Evolutionary conservation across 2,113 vertebrate species (phyloP), one percentile per base, ranked within the genome.

Genomic region (Peucedramus taeniatus): DNA sequence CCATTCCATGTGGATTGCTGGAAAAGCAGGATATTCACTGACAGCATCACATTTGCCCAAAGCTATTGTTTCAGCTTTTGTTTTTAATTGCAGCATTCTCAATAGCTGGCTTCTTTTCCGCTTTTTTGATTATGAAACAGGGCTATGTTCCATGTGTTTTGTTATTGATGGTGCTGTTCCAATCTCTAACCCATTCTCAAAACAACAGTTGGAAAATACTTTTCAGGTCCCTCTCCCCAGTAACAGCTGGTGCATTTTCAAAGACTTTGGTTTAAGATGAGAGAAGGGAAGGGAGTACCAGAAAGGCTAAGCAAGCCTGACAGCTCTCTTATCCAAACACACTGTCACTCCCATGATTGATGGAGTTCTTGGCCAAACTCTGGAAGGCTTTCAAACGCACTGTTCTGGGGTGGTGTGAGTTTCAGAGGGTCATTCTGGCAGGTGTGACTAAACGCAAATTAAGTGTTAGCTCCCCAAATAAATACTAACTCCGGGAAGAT

Each of bases 41-140:
- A 88, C 82, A 92, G 14, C 44, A 82, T 66, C 40, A 37, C 31
- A 35, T 79, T 91, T 69, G 57, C 70, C 90, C 90, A 95, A 68
- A 97, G 61, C 93, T 90, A 87, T 93, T 93, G 92, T 93, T 97
- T 79, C 74, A 82, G 90, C 74, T 90, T 95, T 96, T 94, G 57
- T 54, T 91, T 96, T 93, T 85, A 87, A 79, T 94, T 79, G 70
- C 56, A 76, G 7, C 1, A 1, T 78, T 91, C 69, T 96, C 90
- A 94, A 93, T 94, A 91, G 83, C 84, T 82, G 64, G 77, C 56
- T 33, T 71, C 54, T 92, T 81, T 72, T 30, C 63, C 20, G 74
- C 68, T 83, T 72, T 90, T 92, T 82, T 82, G 44, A 82, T 93
- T 95, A 71, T 68, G 74, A 95, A 95, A 84, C 4, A 3, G 13